Percentiles rank a stretch among this genome's conserved stretches.
phyloP scores from a whole-genome alignment of 2,888 invertebrate genomes.

The Erynnis tages region DNA sequence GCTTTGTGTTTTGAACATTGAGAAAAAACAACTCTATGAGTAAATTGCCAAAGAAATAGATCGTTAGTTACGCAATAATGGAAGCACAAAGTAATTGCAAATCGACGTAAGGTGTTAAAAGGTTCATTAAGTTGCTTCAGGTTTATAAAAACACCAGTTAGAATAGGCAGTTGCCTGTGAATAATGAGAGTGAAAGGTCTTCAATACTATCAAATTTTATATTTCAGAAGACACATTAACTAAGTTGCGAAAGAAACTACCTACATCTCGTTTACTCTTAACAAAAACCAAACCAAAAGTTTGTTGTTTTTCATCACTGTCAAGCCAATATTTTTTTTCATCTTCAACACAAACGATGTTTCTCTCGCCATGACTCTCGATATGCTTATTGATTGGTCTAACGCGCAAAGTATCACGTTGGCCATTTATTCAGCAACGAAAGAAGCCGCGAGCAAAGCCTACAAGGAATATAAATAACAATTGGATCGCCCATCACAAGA shows the following conservation, averaged over 20 bases:
- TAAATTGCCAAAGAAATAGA: constrained; percentile 36
- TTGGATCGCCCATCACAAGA: constrained; percentile 22
- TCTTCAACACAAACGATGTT: no score
- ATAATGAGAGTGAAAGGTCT: constrained; percentile 21
- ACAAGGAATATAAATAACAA: constrained; percentile 24
- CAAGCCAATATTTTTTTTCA: no score
- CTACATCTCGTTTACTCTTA: no score
- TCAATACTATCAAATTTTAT: background rate
- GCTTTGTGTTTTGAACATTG: constrained; percentile 20
- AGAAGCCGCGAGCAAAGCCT: background rate
- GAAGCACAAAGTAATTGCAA: constrained; percentile 17
- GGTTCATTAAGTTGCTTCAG: constrained; percentile 5
- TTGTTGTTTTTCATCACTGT: no score
- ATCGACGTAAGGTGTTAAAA: constrained; percentile 44
- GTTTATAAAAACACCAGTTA: background rate
- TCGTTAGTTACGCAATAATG: constrained; percentile 22
- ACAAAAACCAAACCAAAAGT: no score
- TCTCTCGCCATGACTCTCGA: no score
- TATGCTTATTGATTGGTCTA: no score
- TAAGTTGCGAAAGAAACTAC: no score
- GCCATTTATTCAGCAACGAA: constrained; percentile 1
- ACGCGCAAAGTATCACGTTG: no score
- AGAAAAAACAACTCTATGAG: constrained; percentile 26
- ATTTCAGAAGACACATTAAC: no score
- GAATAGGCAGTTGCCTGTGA: no score